Conservation (phyloP, 2,113 vertebrate species). For the Ceratotherium simum region DNA sequence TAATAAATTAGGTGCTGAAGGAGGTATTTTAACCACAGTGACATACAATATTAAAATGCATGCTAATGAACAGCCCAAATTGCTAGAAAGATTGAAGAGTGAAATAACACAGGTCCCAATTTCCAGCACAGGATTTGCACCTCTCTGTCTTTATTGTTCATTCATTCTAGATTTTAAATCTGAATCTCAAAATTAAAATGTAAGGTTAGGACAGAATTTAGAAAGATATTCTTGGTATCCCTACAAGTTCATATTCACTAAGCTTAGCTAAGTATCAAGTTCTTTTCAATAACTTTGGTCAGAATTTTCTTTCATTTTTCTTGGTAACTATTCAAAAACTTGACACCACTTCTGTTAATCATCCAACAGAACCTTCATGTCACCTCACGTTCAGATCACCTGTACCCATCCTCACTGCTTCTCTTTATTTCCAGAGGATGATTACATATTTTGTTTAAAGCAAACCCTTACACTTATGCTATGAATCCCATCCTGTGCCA, state of each 20-base stretch:
- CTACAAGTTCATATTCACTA: not conserved
- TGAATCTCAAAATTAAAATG: slow-evolving; percentile 56
- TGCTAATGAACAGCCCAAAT: not conserved
- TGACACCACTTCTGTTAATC: not conserved
- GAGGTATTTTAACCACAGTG: not conserved
- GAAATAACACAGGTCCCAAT: not conserved
- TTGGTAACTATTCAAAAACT: not conserved
- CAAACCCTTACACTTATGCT: not conserved
- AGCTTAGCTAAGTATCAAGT: not conserved
- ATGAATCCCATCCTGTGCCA: not conserved
- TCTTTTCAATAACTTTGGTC: not conserved
- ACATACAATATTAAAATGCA: not conserved
- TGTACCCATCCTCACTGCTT: not conserved
- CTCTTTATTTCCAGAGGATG: not conserved
- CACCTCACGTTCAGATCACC: not conserved
- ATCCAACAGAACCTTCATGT: not conserved
- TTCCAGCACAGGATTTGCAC: not conserved
- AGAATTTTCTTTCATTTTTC: not conserved
- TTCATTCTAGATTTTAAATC: not conserved
- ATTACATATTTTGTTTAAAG: not conserved
- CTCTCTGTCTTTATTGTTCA: not conserved
- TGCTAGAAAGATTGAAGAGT: not conserved
- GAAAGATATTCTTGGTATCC: not conserved
- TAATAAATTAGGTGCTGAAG: not conserved
- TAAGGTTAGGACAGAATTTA: not conserved